Conservation (phyloP, 2,113 vertebrate species). For the Cyanistes caeruleus region DNA sequence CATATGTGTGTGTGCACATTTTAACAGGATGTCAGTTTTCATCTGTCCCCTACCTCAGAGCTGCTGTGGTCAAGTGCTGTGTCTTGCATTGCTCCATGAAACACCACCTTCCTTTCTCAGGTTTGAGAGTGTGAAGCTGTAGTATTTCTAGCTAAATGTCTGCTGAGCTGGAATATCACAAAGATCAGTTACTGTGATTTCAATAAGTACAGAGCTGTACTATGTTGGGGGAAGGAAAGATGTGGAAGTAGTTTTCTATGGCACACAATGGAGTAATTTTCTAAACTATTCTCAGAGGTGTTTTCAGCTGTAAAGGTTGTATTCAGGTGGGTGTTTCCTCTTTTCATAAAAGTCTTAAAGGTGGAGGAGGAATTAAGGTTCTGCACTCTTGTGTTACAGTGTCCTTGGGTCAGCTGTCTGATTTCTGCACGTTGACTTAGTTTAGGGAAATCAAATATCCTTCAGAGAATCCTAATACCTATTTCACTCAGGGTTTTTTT, state of each 20-base stretch:
- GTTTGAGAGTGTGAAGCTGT: neutral
- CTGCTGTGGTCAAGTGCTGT: neutral
- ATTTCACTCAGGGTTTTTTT: neutral
- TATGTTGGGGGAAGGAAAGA: neutral
- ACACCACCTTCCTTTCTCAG: neutral
- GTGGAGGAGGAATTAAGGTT: neutral
- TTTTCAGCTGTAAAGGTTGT: neutral
- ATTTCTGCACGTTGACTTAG: neutral
- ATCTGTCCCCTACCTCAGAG: neutral
- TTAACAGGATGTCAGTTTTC: conserved; percentile 31
- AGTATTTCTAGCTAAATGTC: neutral
- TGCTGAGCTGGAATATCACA: neutral
- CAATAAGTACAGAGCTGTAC: neutral
- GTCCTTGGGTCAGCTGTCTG: neutral
- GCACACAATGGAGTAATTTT: neutral
- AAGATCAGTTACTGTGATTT: neutral
- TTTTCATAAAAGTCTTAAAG: neutral
- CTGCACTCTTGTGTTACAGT: neutral
- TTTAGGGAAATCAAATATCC: neutral
- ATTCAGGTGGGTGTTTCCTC: neutral
- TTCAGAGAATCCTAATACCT: neutral
- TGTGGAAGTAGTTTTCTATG: neutral
- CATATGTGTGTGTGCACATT: neutral
- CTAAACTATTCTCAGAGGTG: neutral
- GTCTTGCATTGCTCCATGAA: neutral